Evolutionary conservation across 1,140 invertebrate species (phyloP).

Genomic region (Hylyphantes graminicola): DNA sequence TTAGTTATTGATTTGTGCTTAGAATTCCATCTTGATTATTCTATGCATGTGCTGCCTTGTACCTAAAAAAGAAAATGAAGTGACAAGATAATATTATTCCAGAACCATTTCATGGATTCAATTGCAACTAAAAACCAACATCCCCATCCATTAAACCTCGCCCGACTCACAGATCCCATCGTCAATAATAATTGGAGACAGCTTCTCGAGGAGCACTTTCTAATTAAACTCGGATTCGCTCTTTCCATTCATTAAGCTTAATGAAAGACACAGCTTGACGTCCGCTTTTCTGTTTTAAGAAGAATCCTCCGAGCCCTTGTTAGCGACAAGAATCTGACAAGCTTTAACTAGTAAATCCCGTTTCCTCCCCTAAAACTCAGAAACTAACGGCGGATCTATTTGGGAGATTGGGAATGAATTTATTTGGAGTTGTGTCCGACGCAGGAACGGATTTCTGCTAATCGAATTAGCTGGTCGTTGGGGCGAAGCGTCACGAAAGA

Average conservation of each 20-base stretch:
- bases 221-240: constrained; percentile 46
- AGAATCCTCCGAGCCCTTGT: constrained; percentile 10
- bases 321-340: constrained; percentile 26
- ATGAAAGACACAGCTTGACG: constrained; percentile 42
- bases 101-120: too few species aligned
- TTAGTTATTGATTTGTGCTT: too few species aligned
- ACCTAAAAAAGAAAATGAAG: too few species aligned
- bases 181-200: constrained; percentile 29
- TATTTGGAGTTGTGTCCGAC: neutral
- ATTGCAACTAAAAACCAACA: neutral
- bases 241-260: constrained; percentile 50
- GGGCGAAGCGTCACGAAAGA: too few species aligned
- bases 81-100: too few species aligned
- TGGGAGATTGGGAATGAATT: neutral
- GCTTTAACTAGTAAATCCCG: neutral
- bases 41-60: too few species aligned
- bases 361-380: constrained; percentile 6
- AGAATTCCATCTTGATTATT: too few species aligned
- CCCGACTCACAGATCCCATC: neutral
- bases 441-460: too few species aligned
- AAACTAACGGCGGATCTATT: constrained; percentile 16
- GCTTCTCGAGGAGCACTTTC: neutral
- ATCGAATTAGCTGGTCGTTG: too few species aligned
- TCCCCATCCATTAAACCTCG: neutral
- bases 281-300: neutral